Percentiles rank a stretch among this genome's conserved stretches.
Evolutionary conservation across 2,113 vertebrate species (phyloP).

Genomic region (Stegastes partitus): DNA sequence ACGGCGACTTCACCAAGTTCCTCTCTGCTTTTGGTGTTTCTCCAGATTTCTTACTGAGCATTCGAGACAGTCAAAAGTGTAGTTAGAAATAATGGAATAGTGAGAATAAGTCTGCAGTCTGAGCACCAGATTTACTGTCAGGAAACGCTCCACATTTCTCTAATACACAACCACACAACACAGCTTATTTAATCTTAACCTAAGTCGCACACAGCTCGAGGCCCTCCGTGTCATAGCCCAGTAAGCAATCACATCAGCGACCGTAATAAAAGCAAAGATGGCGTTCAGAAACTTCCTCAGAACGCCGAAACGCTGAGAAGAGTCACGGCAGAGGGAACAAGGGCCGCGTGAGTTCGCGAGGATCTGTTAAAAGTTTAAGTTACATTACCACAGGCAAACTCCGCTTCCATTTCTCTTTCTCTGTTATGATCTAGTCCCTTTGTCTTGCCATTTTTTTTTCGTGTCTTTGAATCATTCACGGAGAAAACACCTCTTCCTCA

Average conservation of each 20-base stretch:
- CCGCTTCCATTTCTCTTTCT: neutral
- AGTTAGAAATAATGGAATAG: too few species aligned
- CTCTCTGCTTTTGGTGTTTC: too few species aligned
- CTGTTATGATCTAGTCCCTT: too few species aligned
- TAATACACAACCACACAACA: neutral
- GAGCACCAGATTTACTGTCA: neutral
- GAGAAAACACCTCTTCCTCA: too few species aligned
- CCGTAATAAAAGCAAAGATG: neutral
- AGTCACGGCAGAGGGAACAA: neutral
- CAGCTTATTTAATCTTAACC: neutral
- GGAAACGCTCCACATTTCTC: neutral
- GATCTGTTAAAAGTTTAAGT: neutral
- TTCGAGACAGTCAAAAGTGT: too few species aligned
- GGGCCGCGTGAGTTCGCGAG: neutral
- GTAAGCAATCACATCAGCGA: neutral
- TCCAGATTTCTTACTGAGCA: too few species aligned
- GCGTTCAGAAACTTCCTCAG: neutral
- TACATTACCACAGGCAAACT: neutral
- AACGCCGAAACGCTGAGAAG: neutral
- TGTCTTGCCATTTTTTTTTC: too few species aligned
- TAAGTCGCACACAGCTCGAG: neutral
- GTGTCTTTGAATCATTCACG: too few species aligned
- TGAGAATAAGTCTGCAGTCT: too few species aligned
- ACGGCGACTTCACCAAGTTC: too few species aligned
- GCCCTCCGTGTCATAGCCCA: neutral